Evolutionary conservation across 2,113 vertebrate genomes (phyloP).

Genomic region (Seriola dumerili): DNA sequence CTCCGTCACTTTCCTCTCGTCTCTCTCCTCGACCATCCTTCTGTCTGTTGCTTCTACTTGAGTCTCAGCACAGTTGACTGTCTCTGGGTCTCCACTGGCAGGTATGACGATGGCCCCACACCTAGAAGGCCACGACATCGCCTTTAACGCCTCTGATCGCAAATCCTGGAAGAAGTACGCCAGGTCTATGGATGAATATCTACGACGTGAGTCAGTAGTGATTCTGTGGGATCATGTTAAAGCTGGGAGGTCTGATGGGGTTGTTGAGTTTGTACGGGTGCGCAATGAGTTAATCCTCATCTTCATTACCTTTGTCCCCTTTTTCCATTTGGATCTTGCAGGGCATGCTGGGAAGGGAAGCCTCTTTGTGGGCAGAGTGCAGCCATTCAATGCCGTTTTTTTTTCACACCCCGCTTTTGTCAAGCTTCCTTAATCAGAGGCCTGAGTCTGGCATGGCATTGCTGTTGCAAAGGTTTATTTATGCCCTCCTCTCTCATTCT

Average conservation of each 20-base stretch:
- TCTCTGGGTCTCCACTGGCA: constrained; percentile 83
- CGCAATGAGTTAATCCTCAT: constrained; percentile 63
- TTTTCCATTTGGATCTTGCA: constrained; percentile 73
- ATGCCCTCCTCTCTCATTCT: constrained; percentile 70
- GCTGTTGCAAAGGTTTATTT: constrained; percentile 81
- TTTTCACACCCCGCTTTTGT: constrained; percentile 81
- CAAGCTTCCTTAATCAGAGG: constrained; percentile 78
- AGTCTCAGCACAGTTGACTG: constrained; percentile 80
- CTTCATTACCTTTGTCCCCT: constrained; percentile 68
- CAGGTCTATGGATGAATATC: constrained; percentile 89
- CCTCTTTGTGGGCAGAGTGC: constrained; percentile 80
- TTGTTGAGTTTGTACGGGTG: constrained; percentile 47
- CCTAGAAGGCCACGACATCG: constrained; percentile 88
- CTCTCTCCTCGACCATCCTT: constrained; percentile 16
- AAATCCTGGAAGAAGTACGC: constrained; percentile 92
- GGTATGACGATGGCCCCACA: constrained; percentile 96
- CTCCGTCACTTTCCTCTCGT: not conserved
- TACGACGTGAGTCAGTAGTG: constrained; percentile 87
- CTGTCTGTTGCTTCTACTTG: constrained; percentile 42
- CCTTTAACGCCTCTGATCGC: constrained; percentile 90
- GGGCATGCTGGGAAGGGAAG: constrained; percentile 83
- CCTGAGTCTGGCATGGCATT: constrained; percentile 74
- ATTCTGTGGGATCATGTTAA: not conserved
- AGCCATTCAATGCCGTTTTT: constrained; percentile 70
- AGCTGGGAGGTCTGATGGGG: constrained; percentile 23